These are phyloP conservation scores for Eulemur mongoz DNA, from an alignment of 2,797 vertebrate genomes.

Conservation along the genomic window DNA sequence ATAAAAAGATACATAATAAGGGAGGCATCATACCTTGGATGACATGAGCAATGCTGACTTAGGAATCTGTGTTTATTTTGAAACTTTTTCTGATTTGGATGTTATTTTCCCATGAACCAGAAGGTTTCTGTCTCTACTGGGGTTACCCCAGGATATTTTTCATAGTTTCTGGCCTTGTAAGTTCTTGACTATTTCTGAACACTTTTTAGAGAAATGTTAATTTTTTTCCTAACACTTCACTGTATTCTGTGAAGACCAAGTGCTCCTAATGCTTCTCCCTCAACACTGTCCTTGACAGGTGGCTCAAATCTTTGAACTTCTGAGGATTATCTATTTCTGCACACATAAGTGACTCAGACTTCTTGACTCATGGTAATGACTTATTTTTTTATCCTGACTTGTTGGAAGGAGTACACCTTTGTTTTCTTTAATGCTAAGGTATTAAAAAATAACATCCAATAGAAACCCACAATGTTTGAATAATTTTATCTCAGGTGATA, in stretches of 20 bases:
- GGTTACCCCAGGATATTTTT: background rate
- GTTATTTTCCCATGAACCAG: background rate
- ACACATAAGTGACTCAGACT: slow-evolving; percentile 7
- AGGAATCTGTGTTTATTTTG: slow-evolving; percentile 1
- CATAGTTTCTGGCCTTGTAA: background rate
- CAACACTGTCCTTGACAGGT: background rate
- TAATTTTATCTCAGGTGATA: slow-evolving; percentile 39
- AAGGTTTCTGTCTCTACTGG: background rate
- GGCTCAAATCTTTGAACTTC: slow-evolving; percentile 16
- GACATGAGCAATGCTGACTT: background rate
- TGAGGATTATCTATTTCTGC: slow-evolving; percentile 24
- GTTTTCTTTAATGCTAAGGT: background rate
- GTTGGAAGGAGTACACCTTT: background rate
- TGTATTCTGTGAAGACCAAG: slow-evolving; percentile 5
- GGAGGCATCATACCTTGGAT: background rate
- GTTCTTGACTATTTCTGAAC: background rate
- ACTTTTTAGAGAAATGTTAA: background rate
- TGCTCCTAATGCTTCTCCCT: background rate
- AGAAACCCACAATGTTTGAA: slow-evolving; percentile 39
- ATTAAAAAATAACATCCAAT: slow-evolving; percentile 28
- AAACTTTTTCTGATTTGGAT: background rate
- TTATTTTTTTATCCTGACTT: slow-evolving; percentile 33
- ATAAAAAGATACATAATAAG: background rate
- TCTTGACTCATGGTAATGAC: slow-evolving; percentile 23
- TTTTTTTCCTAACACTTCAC: slow-evolving; percentile 11